These are phyloP conservation scores for Misgurnus mizolepis DNA, from an alignment of 2,113 vertebrate genomes.

Conservation along the genomic window DNA sequence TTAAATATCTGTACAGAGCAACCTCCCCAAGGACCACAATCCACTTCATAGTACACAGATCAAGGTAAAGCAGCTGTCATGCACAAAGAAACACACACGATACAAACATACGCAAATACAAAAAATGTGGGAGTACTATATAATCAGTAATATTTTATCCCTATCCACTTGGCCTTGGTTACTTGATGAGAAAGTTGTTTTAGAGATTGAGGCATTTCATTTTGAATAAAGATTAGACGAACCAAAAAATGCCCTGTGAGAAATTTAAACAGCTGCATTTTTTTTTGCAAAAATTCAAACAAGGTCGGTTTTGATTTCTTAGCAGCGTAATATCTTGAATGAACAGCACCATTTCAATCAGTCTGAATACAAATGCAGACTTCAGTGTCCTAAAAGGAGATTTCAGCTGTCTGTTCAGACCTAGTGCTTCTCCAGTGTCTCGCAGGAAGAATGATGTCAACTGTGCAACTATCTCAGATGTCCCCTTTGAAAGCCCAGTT, in stretches of 20 bases:
- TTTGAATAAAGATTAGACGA: too few relatives aligned
- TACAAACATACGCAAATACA: background rate
- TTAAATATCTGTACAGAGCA: constrained; percentile 19
- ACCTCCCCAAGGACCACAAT: constrained; percentile 28
- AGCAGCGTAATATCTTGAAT: background rate
- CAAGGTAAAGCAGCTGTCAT: constrained; percentile 28
- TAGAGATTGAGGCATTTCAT: too few relatives aligned
- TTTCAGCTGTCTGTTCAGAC: constrained; percentile 27
- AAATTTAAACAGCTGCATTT: too few relatives aligned
- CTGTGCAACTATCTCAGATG: constrained; percentile 47
- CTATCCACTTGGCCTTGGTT: too few relatives aligned
- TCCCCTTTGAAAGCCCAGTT: constrained; percentile 59
- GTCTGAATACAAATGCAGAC: constrained; percentile 3
- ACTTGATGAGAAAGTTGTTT: too few relatives aligned
- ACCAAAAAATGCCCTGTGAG: too few relatives aligned
- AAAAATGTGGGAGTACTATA: too few relatives aligned
- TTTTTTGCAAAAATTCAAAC: too few relatives aligned
- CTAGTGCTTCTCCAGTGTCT: constrained; percentile 43
- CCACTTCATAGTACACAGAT: constrained; percentile 18
- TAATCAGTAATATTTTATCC: too few relatives aligned
- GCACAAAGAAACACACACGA: background rate
- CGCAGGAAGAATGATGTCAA: constrained; percentile 38
- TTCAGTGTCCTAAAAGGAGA: constrained; percentile 40
- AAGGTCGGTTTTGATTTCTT: too few relatives aligned
- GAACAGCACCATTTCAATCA: background rate